Base-by-base conservation (phyloP, 1,140 invertebrate species). In the Drosophila murphyi region DNA sequence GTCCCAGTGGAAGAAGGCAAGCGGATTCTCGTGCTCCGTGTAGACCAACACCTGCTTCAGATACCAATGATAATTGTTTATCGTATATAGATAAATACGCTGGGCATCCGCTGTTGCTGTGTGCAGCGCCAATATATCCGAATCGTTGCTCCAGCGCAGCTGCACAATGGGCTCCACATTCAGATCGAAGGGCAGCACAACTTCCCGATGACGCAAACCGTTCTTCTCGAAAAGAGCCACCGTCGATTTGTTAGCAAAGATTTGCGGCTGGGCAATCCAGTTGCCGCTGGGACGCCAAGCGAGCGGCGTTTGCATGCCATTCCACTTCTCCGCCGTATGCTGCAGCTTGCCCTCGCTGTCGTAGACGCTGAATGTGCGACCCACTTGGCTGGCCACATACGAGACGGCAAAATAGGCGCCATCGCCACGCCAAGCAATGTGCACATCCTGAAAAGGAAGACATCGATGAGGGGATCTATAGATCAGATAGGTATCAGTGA, bases 21-120 rank as follows among this genome's bases (percentile, higher is more conserved):
- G 92, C 0, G 93, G 80, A 55, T 87, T 76, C 82, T 54, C 92
- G 20, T 56, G 45, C 8, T 60, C 41, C 12, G 70, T 75, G 32
- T 71, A 90, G 50, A 62, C 71, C 35, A 92, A 35, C 2, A 91
- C 95, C 86, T 98, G 96, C 89, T 98, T 98, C 8, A 96, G 91
- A 93, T 98, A 98, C 97, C 97, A 98, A 88, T 98, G 96, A 88
- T 97, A 98, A 93, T 98, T 98, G 29, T 95, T 95, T 52, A 95
- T 94, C 4, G 96, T 97, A 94, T 96, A 98, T 1, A 98, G 90
- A 79, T 97, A 95, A 39, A 98, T 87, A 86, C 78, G 91, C 67
- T 76, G 75, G 54, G 71, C 92, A 72, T 75, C 74, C 43, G 89
- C 50, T 62, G 94, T 91, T 68, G 93, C 92, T 71, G 94, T 92